phyloP scores from a whole-genome alignment of 2,888 invertebrate genomes.

The Oxycera nigricornis region DNA sequence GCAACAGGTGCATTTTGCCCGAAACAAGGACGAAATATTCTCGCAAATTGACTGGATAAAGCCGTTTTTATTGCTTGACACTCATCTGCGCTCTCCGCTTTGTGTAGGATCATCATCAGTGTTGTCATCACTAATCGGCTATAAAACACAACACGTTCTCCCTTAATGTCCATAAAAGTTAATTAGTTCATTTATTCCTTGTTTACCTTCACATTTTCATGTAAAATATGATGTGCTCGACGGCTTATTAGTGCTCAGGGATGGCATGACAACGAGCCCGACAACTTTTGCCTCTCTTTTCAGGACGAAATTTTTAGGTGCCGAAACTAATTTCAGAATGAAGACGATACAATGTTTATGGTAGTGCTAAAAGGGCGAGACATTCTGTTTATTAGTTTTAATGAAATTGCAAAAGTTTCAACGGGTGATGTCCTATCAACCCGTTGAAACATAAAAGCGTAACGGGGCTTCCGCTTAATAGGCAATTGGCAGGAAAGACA shows the following conservation, averaged over 20 bases:
- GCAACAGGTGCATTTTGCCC: slow-evolving; percentile 35
- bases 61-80: background rate
- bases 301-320: slow-evolving; percentile 2
- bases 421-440: background rate
- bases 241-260: slow-evolving; percentile 7
- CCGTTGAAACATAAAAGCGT: slow-evolving; percentile 35
- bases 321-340: slow-evolving; percentile 18
- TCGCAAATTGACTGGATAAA: slow-evolving; percentile 33
- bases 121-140: slow-evolving; percentile 45
- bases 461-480: slow-evolving; percentile 25
- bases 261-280: background rate
- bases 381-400: slow-evolving; percentile 46
- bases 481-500: slow-evolving; percentile 3
- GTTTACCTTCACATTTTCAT: slow-evolving; percentile 25
- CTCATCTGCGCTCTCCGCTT: background rate
- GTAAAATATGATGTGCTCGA: background rate
- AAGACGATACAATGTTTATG: slow-evolving; percentile 43
- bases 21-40: slow-evolving; percentile 16
- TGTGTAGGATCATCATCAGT: background rate
- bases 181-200: slow-evolving; percentile 41
- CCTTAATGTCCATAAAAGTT: slow-evolving; percentile 43
- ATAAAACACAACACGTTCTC: slow-evolving; percentile 43
- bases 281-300: background rate
- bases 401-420: slow-evolving; percentile 42
- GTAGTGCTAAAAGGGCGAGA: slow-evolving; percentile 42